These are phyloP conservation scores for Pelosia muscerda DNA, from an alignment of 2,888 invertebrate species.

Conservation along the genomic window DNA sequence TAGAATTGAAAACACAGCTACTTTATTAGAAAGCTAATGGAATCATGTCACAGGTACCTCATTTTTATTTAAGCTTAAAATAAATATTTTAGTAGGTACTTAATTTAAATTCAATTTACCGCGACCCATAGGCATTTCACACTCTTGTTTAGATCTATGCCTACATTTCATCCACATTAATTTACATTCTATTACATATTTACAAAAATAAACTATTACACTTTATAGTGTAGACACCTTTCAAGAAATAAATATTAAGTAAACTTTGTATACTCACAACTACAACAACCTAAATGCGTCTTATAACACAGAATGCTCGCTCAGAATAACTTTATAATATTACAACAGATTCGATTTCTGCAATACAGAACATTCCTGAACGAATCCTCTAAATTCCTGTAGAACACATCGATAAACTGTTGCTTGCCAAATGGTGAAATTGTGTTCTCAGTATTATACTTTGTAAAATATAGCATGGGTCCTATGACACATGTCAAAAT, in stretches of 20 bases:
- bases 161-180: too few species aligned
- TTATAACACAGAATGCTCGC: constrained; percentile 19
- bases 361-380: constrained; percentile 24
- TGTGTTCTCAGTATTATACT: constrained; percentile 24
- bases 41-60: not conserved
- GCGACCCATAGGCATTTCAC: too few species aligned
- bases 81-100: not conserved
- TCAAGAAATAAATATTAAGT: constrained; percentile 10
- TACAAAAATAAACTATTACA: too few species aligned
- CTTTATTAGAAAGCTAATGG: constrained; percentile 18
- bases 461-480: too few species aligned
- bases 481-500: too few species aligned
- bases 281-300: constrained; percentile 17
- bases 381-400: constrained; percentile 21
- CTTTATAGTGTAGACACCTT: too few species aligned
- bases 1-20: constrained; percentile 32
- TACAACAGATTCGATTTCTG: constrained; percentile 27
- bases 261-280: not conserved
- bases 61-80: not conserved
- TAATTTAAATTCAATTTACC: not conserved
- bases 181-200: too few species aligned
- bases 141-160: too few species aligned
- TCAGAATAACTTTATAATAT: constrained; percentile 26
- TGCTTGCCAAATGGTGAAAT: constrained; percentile 19
- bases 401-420: constrained; percentile 21